These are phyloP conservation scores for Odontocerum albicorne DNA, from an alignment of 2,888 invertebrate genomes.

Conservation along the genomic window DNA sequence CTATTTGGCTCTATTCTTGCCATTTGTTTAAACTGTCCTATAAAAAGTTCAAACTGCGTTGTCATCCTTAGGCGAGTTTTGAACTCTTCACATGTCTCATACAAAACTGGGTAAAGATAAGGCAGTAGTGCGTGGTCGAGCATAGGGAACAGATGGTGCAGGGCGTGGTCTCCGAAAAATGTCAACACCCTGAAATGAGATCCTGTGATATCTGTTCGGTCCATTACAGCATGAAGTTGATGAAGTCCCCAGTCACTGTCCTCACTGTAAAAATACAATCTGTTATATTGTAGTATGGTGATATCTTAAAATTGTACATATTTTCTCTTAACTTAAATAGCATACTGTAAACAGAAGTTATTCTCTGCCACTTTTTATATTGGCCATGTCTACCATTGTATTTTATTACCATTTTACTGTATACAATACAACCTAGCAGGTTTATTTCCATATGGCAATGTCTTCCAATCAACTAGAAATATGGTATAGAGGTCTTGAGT, in stretches of 20 bases:
- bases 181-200: conserved; percentile 67
- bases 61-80: conserved; percentile 53
- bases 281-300: no score
- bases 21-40: conserved; percentile 68
- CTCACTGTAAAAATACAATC: conserved; percentile 32
- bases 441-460: no score
- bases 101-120: conserved; percentile 58
- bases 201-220: conserved; percentile 66
- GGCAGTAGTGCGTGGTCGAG: conserved; percentile 71
- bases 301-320: no score
- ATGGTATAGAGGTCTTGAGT: no score
- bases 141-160: conserved; percentile 79
- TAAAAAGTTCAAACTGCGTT: conserved; percentile 62
- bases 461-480: no score
- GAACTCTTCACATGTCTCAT: conserved; percentile 55
- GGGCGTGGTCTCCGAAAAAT: conserved; percentile 72
- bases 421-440: no score
- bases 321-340: no score
- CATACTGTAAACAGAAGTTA: no score
- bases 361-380: no score
- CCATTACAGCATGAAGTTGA: conserved; percentile 72
- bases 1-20: conserved; percentile 34
- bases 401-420: no score
- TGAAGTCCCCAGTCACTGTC: conserved; percentile 74
- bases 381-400: no score